Percentiles rank a stretch among this genome's conserved stretches.
Conservation (phyloP, 2,113 vertebrate genomes). For the Pao palembangensis region DNA sequence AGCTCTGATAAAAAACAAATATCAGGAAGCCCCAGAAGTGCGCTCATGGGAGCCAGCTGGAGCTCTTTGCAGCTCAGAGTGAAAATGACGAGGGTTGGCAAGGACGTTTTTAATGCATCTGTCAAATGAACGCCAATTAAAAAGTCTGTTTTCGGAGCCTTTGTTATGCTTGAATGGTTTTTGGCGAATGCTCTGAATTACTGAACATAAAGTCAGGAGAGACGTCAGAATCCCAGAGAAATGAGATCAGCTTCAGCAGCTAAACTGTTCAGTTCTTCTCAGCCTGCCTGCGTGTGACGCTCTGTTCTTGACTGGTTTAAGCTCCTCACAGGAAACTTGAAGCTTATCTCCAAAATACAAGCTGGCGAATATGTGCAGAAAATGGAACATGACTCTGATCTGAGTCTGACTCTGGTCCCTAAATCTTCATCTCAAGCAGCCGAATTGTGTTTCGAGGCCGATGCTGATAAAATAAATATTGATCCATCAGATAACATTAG, state of each 20-base stretch:
- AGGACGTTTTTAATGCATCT: constrained; percentile 21
- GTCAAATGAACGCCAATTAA: constrained; percentile 9
- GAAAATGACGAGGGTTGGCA: constrained; percentile 19
- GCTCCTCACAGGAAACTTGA: constrained; percentile 44
- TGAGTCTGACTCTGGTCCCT: too few species aligned
- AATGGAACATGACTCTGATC: constrained; percentile 12
- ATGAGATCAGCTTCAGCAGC: too few species aligned
- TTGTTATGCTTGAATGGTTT: constrained; percentile 11
- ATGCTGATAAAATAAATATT: constrained; percentile 5
- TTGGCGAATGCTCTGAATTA: background rate
- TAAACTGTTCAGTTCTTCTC: too few species aligned
- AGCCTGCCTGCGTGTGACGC: constrained; percentile 8
- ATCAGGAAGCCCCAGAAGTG: constrained; percentile 13
- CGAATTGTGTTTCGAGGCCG: constrained; percentile 23
- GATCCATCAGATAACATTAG: constrained; percentile 8
- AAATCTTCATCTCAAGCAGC: constrained; percentile 5
- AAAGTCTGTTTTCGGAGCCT: constrained; percentile 5
- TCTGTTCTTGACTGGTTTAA: constrained; percentile 29
- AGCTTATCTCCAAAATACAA: constrained; percentile 59
- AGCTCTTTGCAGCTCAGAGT: constrained; percentile 16
- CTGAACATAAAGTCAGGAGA: too few species aligned
- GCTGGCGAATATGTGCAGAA: constrained; percentile 63
- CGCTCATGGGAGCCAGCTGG: constrained; percentile 21
- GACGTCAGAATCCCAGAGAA: too few species aligned
- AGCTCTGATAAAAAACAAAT: constrained; percentile 3